Evolutionary conservation across 2,888 invertebrate species (phyloP).

Genomic region (Amitus sp.): DNA sequence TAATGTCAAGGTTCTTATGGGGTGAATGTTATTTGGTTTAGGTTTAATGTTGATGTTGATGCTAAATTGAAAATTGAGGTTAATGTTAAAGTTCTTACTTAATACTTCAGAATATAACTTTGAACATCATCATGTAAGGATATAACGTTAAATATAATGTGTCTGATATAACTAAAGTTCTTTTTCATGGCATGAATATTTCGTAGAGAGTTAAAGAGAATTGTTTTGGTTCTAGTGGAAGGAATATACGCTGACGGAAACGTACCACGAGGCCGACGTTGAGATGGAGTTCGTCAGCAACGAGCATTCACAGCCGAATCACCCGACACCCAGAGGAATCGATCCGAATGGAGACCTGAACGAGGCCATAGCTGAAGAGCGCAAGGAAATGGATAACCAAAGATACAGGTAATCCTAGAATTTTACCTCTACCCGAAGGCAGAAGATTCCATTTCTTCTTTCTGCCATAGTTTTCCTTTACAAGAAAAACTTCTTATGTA

Average conservation of each 20-base stretch:
- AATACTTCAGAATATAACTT: no score
- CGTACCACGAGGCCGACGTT: slow-evolving; percentile 84
- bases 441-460: slow-evolving; percentile 4
- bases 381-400: slow-evolving; percentile 71
- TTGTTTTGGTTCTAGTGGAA: slow-evolving; percentile 72
- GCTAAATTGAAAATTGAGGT: no score
- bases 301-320: slow-evolving; percentile 54
- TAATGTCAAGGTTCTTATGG: no score
- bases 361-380: slow-evolving; percentile 82
- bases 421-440: slow-evolving; percentile 23
- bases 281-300: slow-evolving; percentile 64
- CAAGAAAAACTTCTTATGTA: slow-evolving; percentile 12
- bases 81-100: no score
- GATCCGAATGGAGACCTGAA: slow-evolving; percentile 78
- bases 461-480: slow-evolving; percentile 15
- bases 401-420: slow-evolving; percentile 58
- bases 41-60: no score
- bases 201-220: no score
- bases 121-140: no score
- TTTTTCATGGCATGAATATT: no score
- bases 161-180: no score
- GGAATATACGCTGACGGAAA: slow-evolving; percentile 88
- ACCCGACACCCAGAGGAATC: slow-evolving; percentile 69
- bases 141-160: no score
- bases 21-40: no score